Evolutionary conservation across 2,888 invertebrate genomes (phyloP), one percentile per base, ranked within the genome.

Genomic region (Chydorus sphaericus): DNA sequence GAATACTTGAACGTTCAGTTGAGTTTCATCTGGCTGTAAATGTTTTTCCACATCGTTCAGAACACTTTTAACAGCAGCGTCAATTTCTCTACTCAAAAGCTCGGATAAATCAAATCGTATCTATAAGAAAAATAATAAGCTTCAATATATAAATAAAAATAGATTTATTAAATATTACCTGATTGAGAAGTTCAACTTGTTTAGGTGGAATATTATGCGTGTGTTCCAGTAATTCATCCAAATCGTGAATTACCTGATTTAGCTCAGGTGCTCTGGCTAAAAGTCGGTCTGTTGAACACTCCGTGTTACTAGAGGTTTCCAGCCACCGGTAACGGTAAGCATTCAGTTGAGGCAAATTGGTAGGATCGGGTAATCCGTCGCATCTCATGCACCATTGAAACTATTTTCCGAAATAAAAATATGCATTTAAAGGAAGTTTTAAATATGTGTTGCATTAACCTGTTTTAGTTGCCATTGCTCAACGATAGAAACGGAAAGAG

Each of bases 341-440:
- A 37, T 57, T 55, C 30, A 57, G 44, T 31, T 57, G 53, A n/a
- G 57, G 57, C 14, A 57, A 26, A 14, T 48, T 38, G 16, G 30
- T 28, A 5, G 57, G 52, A 28, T 57, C 54, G 6, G 57, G 57
- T 48, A 57, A 28, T 4, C 57, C 57, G 48, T 57, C 57, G 7
- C 8, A 26, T 5, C 57, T 20, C 57, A 57, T 57, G n/a, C 53
- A 44, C 57, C 57, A 48, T 23, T 57, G 18, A 33, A 57, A 57
- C 57, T 57, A 30, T n/a, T 16, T 50, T n/a, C 14, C 30, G 8
- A 4, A 50, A 30, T 16, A 6, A n/a, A 14, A 8, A 29, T 28
- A 16, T 30, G 16, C 28, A 10, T n/a, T 2, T 26, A 14, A 16
- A 6, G 16, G 6, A 30, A 11, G 30, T 3, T 18, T 52, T 10